A percentile compares a stretch with the other conserved stretches of the same genome.
Evolutionary conservation across 2,797 vertebrate genomes (phyloP).

Genomic region (Euphonia xanthogaster): DNA sequence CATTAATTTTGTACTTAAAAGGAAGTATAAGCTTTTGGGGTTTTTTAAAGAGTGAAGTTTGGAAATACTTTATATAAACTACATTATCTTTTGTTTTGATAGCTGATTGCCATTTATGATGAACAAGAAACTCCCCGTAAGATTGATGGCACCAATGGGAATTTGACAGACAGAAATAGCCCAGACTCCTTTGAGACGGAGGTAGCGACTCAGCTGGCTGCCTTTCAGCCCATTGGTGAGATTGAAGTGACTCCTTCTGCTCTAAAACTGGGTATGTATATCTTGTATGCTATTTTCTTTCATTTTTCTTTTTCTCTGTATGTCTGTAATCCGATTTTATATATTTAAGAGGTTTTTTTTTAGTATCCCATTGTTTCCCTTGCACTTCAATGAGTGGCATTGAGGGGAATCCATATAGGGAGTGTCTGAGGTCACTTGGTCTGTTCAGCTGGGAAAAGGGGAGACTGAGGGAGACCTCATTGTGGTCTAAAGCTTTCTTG

Average conservation of each 20-base stretch:
- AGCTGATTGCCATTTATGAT: slow-evolving; percentile 96
- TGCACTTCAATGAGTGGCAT: not conserved
- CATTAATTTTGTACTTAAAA: not conserved
- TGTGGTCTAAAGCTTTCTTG: not conserved
- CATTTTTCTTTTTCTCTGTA: not conserved
- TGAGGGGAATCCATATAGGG: not conserved
- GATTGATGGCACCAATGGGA: slow-evolving; percentile 70
- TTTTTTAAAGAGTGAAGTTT: not conserved
- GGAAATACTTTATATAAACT: not conserved
- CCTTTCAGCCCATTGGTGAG: slow-evolving; percentile 89
- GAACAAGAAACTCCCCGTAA: slow-evolving; percentile 80
- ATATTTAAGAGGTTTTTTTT: not conserved
- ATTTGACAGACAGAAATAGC: slow-evolving; percentile 76
- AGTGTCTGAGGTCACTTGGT: not conserved
- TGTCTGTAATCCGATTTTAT: not conserved
- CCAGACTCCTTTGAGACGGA: slow-evolving; percentile 89
- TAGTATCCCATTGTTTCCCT: not conserved
- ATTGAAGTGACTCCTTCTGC: slow-evolving; percentile 94
- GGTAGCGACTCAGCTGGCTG: slow-evolving; percentile 80
- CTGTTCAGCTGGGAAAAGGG: not conserved
- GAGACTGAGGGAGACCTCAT: not conserved
- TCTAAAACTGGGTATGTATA: slow-evolving; percentile 89
- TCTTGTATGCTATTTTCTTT: not conserved
- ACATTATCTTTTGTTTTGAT: slow-evolving; percentile 18
- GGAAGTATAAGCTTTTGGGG: not conserved